Evolutionary conservation across 2,888 invertebrate genomes (phyloP), one percentile per base, ranked within the genome.

Genomic region (Drosophila bunnanda): DNA sequence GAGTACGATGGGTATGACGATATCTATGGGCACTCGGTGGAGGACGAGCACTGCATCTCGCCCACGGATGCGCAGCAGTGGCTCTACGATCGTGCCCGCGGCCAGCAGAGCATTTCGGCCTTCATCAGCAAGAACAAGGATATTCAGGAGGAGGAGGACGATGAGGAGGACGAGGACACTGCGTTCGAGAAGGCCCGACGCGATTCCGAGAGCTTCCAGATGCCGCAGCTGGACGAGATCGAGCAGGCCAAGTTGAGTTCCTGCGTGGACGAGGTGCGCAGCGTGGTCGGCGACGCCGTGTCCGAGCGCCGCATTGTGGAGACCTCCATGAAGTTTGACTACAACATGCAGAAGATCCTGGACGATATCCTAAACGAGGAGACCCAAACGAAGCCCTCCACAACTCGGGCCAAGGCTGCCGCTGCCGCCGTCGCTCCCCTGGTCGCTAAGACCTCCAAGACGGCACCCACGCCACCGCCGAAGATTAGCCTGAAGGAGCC

Each of bases 21-120:
- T 74, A 97, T 97, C 69, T 98, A 98, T 91, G 98, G 98, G 13
- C 97, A 97, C 92, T 98, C 98, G 4, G 96, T 98, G 44, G 98
- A 98, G 92, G 98, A 98, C 90, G 98, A 98, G 90, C 96, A 95
- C 92, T 96, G 96, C 90, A 95, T 98, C 87, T 98, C 98, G 15
- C 98, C 98, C 4, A 96, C 96, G 90, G 97, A 97, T 93, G 94
- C 95, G 41, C 94, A 95, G 69, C 96, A 96, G 89, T 98, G 97
- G 93, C 94, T 98, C 90, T 98, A 95, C 90, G 97, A 98, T 90
- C 94, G 98, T 48, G 95, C 95, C 76, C 94, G 95, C 41, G 95
- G 95, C 59, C 94, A 95, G 82, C 95, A 95, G 71, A 95, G 95
- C 78, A 95, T 97, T 90, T 94, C 96, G 15, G 94, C 95, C 13